A percentile compares a stretch with the other conserved stretches of the same genome.
phyloP scores from a whole-genome alignment of 1,140 invertebrate species.

The Chrysopa pallens region DNA sequence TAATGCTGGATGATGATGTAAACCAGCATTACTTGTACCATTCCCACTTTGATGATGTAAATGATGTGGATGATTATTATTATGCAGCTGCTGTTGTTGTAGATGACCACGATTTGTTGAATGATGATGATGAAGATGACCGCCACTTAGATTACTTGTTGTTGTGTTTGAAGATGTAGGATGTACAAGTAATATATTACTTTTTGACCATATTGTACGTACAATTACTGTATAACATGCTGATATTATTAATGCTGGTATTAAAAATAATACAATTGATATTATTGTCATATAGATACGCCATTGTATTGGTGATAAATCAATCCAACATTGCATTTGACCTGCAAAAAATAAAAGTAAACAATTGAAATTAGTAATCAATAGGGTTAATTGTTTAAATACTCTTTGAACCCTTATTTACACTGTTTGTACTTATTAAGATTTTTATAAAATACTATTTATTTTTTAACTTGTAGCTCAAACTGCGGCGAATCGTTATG shows the following conservation, averaged over 20 bases:
- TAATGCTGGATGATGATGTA: no score
- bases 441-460: no score
- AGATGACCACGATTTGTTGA: neutral
- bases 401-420: no score
- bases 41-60: no score
- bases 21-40: no score
- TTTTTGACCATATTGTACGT: conserved; percentile 79
- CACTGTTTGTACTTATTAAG: no score
- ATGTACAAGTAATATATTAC: conserved; percentile 33
- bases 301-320: conserved; percentile 61
- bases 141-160: conserved; percentile 23
- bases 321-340: conserved; percentile 78
- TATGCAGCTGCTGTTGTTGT: neutral
- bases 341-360: conserved; percentile 25
- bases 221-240: conserved; percentile 85
- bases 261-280: conserved; percentile 63
- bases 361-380: no score
- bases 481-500: no score
- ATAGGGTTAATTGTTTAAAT: no score
- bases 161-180: no score
- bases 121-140: conserved; percentile 14
- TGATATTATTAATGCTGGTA: conserved; percentile 78
- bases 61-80: neutral
- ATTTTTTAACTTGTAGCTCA: no score
- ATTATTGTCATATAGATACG: conserved; percentile 78